These are phyloP conservation scores for Phataginus tetradactyla DNA, from an alignment of 2,797 vertebrate genomes.

Conservation along the genomic window DNA sequence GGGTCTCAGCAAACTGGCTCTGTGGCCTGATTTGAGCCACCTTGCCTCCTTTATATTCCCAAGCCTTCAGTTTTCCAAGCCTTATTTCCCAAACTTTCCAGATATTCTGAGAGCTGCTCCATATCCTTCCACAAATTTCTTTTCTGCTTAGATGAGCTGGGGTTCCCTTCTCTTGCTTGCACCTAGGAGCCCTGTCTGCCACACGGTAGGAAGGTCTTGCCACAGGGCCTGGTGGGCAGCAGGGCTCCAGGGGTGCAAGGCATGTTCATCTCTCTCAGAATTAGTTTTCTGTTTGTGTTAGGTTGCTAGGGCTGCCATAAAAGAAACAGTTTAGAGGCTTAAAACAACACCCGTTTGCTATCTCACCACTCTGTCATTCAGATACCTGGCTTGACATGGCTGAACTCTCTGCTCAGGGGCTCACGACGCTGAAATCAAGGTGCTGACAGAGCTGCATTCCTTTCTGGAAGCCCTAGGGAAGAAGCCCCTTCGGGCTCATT, in stretches of 20 bases:
- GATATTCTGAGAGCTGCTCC: neutral
- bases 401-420: neutral
- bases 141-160: neutral
- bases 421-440: neutral
- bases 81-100: neutral
- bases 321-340: neutral
- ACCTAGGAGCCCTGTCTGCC: accelerated
- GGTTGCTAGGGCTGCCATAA: neutral
- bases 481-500: neutral
- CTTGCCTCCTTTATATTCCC: neutral
- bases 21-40: neutral
- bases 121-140: neutral
- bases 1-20: neutral
- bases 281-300: neutral
- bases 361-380: neutral
- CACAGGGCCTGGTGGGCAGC: neutral
- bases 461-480: neutral
- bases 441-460: neutral
- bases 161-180: neutral
- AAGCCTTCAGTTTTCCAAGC: neutral
- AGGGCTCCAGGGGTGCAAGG: neutral
- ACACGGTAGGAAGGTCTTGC: neutral
- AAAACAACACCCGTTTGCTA: neutral
- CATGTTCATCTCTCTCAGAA: neutral
- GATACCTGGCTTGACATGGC: neutral